These are phyloP conservation scores for Saxicola maurus DNA, from an alignment of 2,797 vertebrate species.

Conservation along the genomic window DNA sequence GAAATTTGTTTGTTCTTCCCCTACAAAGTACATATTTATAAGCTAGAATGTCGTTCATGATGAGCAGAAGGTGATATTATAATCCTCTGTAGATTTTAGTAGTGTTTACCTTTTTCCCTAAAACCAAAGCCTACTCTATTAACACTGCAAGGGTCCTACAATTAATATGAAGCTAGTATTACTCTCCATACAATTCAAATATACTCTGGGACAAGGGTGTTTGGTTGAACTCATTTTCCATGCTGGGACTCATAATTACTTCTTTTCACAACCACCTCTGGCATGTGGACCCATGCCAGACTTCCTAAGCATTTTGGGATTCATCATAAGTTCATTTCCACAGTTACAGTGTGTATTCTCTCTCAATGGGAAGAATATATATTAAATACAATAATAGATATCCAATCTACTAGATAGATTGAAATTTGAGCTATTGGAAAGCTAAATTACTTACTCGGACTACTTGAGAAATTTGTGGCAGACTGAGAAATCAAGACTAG, in stretches of 20 bases:
- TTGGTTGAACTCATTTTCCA: background rate
- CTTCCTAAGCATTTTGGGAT: background rate
- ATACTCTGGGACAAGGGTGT: fast-evolving
- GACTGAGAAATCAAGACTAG: background rate
- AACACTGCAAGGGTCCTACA: background rate
- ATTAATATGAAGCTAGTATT: background rate
- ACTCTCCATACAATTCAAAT: background rate
- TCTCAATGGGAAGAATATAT: background rate
- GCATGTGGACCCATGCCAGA: background rate
- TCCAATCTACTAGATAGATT: background rate
- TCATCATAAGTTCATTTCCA: background rate
- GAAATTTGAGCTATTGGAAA: background rate
- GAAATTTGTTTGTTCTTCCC: background rate
- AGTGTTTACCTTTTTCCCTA: background rate
- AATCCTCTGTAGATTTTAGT: background rate
- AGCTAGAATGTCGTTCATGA: background rate
- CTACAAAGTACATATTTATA: background rate
- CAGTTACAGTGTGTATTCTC: background rate
- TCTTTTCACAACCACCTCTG: background rate
- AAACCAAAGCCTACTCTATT: background rate
- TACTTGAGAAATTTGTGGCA: background rate
- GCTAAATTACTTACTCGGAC: background rate
- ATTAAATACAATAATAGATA: background rate
- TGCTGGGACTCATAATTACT: background rate
- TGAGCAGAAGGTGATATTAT: background rate